These are phyloP conservation scores for Apodemia hepburni DNA, from an alignment of 2,888 invertebrate genomes.

Conservation along the genomic window DNA sequence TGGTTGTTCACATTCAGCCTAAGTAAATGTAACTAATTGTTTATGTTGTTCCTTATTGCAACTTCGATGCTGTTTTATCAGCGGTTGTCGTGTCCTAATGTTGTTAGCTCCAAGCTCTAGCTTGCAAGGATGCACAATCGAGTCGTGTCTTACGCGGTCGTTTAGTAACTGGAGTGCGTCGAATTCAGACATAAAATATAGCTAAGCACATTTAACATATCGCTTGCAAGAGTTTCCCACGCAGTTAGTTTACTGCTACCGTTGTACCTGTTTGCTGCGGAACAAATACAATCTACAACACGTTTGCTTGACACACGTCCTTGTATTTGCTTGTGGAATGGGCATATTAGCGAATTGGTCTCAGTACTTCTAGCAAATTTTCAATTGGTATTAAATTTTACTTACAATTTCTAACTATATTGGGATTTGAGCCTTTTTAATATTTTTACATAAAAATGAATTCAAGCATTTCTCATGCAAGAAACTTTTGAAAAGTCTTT, in stretches of 20 bases:
- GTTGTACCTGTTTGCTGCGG: constrained; percentile 30
- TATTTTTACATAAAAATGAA: too few relatives aligned
- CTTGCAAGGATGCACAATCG: constrained; percentile 64
- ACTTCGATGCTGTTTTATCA: constrained; percentile 18
- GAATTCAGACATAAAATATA: constrained; percentile 64
- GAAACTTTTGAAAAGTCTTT: too few relatives aligned
- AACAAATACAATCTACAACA: constrained; percentile 26
- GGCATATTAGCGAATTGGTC: background rate
- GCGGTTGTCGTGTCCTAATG: constrained; percentile 18
- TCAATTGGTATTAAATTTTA: background rate
- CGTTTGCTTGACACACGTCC: constrained; percentile 18
- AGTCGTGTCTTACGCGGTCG: constrained; percentile 56
- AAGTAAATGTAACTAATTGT: constrained; percentile 16
- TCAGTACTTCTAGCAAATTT: background rate
- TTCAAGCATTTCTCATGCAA: too few relatives aligned
- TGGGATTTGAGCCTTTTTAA: background rate
- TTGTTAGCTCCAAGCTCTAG: constrained; percentile 27
- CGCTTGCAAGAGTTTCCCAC: constrained; percentile 63
- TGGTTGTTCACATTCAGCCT: background rate
- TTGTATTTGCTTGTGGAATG: constrained; percentile 13
- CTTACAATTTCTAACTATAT: background rate
- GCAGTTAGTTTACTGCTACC: constrained; percentile 39
- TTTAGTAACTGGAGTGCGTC: constrained; percentile 52
- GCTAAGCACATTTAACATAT: constrained; percentile 45
- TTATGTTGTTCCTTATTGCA: constrained; percentile 17